These are phyloP conservation scores for Hippopotamyrus pictus DNA, from an alignment of 2,797 vertebrate species.

Conservation along the genomic window DNA sequence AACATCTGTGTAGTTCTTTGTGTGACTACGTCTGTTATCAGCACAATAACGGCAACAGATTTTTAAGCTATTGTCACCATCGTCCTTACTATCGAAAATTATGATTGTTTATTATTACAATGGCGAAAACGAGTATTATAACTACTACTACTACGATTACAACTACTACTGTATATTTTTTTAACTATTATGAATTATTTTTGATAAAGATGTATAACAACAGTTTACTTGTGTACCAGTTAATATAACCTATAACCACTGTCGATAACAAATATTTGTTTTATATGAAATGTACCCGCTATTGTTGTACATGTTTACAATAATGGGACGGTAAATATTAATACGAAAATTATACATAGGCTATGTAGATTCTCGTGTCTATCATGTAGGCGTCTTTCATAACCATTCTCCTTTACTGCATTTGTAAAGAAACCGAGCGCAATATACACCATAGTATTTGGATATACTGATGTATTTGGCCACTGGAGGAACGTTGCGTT, in stretches of 20 bases:
- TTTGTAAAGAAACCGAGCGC: background rate
- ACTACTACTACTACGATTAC: background rate
- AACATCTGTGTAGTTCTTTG: conserved; percentile 62
- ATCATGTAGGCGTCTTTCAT: background rate
- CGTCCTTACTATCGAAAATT: background rate
- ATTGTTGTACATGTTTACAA: background rate
- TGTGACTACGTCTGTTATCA: conserved; percentile 49
- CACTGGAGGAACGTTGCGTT: background rate
- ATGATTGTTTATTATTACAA: background rate
- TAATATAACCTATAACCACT: background rate
- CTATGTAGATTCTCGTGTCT: background rate
- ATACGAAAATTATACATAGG: background rate
- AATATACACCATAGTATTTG: background rate
- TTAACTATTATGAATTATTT: background rate
- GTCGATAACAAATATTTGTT: background rate
- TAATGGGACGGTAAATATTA: background rate
- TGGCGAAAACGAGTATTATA: background rate
- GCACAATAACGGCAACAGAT: conserved; percentile 20
- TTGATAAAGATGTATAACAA: background rate
- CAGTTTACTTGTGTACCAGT: background rate
- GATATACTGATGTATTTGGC: background rate
- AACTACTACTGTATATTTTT: background rate
- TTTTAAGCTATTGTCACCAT: conserved; percentile 5
- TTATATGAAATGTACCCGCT: background rate
- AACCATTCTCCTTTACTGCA: background rate